phyloP scores from a whole-genome alignment of 2,888 invertebrate species.

The Ophion ventricosus region DNA sequence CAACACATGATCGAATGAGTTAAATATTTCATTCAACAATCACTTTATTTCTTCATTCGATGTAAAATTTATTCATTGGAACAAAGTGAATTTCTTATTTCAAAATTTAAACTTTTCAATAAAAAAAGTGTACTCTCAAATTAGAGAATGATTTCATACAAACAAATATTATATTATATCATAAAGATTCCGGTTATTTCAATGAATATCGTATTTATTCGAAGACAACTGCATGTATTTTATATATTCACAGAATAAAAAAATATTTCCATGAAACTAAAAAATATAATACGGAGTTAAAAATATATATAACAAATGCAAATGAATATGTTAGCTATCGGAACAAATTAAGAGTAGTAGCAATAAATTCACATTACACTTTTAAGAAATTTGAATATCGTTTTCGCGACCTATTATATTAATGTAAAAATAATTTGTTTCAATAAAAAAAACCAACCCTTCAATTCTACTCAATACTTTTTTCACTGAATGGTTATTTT shows the following conservation, averaged over 20 bases:
- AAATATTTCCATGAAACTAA: slow-evolving; percentile 11
- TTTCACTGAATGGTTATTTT: slow-evolving; percentile 18
- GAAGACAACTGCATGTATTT: slow-evolving; percentile 8
- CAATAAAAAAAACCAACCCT: slow-evolving; percentile 1
- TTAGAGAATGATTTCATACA: slow-evolving; percentile 10
- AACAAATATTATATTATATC: slow-evolving; percentile 17
- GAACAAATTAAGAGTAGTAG: slow-evolving; percentile 6
- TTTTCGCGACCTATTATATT: slow-evolving; percentile 5
- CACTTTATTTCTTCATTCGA: slow-evolving; percentile 31
- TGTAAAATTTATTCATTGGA: slow-evolving; percentile 22
- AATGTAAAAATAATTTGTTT: slow-evolving; percentile 13
- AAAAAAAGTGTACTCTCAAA: slow-evolving; percentile 4
- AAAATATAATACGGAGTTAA: slow-evolving; percentile 11
- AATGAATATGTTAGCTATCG: not conserved
- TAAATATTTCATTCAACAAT: slow-evolving; percentile 14
- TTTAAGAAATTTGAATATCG: slow-evolving; percentile 22
- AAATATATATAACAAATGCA: slow-evolving; percentile 3
- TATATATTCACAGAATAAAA: slow-evolving; percentile 22
- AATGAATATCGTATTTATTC: slow-evolving; percentile 4
- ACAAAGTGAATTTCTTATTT: slow-evolving; percentile 23
- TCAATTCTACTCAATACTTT: slow-evolving; percentile 6
- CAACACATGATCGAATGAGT: slow-evolving; percentile 4
- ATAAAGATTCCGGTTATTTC: slow-evolving; percentile 4
- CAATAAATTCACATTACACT: slow-evolving; percentile 2
- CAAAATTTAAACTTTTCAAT: slow-evolving; percentile 15